A percentile compares a stretch with the other conserved stretches of the same genome.
phyloP scores from a whole-genome alignment of 2,113 vertebrate genomes.

The Xiphorhynchus elegans region DNA sequence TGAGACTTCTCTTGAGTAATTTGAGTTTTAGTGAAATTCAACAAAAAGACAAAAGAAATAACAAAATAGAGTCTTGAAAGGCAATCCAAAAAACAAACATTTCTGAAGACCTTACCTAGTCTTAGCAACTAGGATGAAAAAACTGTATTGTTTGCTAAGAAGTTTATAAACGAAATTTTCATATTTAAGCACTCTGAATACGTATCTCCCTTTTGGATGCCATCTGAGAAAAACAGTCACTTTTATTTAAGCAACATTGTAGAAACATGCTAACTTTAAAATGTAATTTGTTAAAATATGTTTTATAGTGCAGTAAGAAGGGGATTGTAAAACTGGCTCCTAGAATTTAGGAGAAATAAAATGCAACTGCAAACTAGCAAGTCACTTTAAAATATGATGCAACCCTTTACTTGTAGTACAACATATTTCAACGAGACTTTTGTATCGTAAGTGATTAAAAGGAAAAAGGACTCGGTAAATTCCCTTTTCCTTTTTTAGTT shows the following conservation, averaged over 20 bases:
- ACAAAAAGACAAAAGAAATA: background rate
- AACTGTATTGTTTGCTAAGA: background rate
- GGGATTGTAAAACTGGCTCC: background rate
- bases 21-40: conserved; percentile 5
- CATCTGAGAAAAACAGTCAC: background rate
- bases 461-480: background rate
- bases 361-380: background rate
- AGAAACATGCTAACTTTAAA: background rate
- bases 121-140: background rate
- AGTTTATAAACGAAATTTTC: background rate
- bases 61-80: background rate
- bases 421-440: background rate
- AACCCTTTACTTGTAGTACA: background rate
- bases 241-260: background rate
- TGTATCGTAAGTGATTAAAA: background rate
- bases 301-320: background rate
- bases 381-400: background rate
- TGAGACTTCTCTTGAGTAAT: background rate
- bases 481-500: background rate
- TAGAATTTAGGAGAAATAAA: background rate
- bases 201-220: background rate
- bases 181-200: background rate
- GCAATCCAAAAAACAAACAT: background rate
- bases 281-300: background rate
- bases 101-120: background rate